A percentile compares a stretch with the other conserved stretches of the same genome.
Evolutionary conservation across 35 echinoderm and acorn worm genomes (phyloP).

Genomic region (Apostichopus parvimensis): DNA sequence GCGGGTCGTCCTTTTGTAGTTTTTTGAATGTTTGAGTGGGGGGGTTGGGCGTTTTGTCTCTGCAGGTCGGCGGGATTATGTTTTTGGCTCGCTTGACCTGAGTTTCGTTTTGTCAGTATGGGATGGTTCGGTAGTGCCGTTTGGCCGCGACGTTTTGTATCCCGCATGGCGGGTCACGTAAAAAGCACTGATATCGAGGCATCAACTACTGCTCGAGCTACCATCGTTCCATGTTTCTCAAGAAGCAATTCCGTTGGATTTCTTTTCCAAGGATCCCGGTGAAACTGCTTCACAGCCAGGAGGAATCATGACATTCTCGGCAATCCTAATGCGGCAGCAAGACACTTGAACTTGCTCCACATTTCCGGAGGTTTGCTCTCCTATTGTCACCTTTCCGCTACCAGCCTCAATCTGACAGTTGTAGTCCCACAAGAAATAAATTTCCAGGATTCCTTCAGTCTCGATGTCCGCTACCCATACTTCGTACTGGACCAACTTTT

Average conservation of each 20-base stretch:
- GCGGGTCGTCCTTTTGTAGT: too few species aligned
- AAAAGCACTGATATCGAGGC: not conserved
- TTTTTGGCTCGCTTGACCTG: too few species aligned
- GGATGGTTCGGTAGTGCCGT: too few species aligned
- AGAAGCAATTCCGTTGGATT: not conserved
- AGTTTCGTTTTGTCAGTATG: too few species aligned
- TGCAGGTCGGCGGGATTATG: too few species aligned
- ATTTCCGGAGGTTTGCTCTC: not conserved
- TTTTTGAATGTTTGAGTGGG: too few species aligned
- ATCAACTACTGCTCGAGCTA: not conserved
- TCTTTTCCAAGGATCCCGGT: not conserved
- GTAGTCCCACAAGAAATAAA: not conserved
- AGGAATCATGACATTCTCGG: not conserved
- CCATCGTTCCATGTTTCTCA: not conserved
- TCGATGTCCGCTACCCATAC: not conserved
- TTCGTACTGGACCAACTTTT: not conserved
- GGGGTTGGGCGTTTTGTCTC: too few species aligned
- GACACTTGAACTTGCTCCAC: not conserved
- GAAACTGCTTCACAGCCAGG: slow-evolving; percentile 2
- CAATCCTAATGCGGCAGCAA: not conserved
- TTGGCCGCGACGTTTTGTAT: too few species aligned
- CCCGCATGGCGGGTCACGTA: accelerated
- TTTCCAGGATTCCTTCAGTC: not conserved
- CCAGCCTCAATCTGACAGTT: not conserved
- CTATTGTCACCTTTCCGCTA: not conserved